Conservation (phyloP, 2,113 vertebrate genomes). For the Macrotus californicus region DNA sequence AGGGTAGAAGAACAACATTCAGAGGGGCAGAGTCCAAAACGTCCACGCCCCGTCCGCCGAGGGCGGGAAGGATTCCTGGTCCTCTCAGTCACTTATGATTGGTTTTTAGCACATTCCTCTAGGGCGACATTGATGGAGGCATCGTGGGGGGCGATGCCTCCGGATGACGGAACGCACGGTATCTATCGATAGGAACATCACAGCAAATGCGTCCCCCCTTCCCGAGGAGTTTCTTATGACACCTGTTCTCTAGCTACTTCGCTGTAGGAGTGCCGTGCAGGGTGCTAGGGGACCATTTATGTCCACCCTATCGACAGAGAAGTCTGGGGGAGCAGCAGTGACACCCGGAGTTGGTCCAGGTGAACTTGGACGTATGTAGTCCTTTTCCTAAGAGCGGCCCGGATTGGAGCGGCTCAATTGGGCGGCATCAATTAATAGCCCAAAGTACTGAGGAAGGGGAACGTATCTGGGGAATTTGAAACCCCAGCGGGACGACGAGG, state of each 20-base stretch:
- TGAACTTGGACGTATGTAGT: too few relatives aligned
- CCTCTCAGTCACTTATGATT: background rate
- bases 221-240: too few relatives aligned
- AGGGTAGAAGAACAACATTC: background rate
- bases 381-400: too few relatives aligned
- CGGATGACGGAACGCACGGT: too few relatives aligned
- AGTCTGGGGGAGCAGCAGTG: too few relatives aligned
- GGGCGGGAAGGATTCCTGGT: too few relatives aligned
- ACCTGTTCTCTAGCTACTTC: too few relatives aligned
- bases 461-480: background rate
- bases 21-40: background rate
- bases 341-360: too few relatives aligned
- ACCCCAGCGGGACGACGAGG: background rate
- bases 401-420: too few relatives aligned
- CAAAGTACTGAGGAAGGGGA: background rate
- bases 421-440: background rate
- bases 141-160: background rate
- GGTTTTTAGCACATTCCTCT: background rate
- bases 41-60: background rate
- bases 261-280: too few relatives aligned
- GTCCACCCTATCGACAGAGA: too few relatives aligned
- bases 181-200: accelerated
- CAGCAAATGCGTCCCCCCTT: too few relatives aligned
- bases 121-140: background rate
- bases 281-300: accelerated